Conservation (phyloP, 2,797 vertebrate species). For the Holocentrus rufus region DNA sequence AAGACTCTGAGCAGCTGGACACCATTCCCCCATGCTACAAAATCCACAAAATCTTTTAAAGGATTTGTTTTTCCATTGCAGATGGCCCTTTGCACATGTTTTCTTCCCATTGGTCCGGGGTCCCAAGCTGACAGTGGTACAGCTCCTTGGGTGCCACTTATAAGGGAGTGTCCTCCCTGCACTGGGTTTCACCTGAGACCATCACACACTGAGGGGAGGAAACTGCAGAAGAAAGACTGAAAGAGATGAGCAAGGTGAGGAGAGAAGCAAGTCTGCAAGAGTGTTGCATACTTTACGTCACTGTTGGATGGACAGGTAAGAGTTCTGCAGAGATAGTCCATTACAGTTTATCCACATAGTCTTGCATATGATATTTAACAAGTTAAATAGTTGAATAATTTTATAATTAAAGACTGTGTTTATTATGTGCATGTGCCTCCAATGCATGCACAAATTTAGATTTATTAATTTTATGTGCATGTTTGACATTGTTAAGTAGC, state of each 20-base stretch:
- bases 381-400: neutral
- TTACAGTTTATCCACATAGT: neutral
- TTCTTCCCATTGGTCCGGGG: constrained; percentile 78
- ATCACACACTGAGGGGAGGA: constrained; percentile 33
- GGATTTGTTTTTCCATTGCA: constrained; percentile 87
- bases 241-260: constrained; percentile 3
- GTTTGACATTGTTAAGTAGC: neutral
- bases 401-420: neutral
- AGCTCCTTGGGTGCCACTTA: constrained; percentile 68
- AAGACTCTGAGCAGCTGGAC: constrained; percentile 75
- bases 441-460: constrained; percentile 4
- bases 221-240: constrained; percentile 14
- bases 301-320: constrained; percentile 53
- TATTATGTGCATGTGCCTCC: constrained; percentile 6
- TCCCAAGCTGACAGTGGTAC: constrained; percentile 54
- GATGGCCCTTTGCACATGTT: constrained; percentile 82
- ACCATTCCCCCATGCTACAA: constrained; percentile 63
- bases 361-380: neutral
- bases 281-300: neutral
- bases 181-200: constrained; percentile 47
- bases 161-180: constrained; percentile 58
- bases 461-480: neutral
- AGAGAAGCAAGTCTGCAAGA: constrained; percentile 15
- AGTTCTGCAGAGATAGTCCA: neutral
- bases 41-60: constrained; percentile 82